Evolutionary conservation across 2,113 vertebrate species (phyloP).

Genomic region (Podocnemis expansa): DNA sequence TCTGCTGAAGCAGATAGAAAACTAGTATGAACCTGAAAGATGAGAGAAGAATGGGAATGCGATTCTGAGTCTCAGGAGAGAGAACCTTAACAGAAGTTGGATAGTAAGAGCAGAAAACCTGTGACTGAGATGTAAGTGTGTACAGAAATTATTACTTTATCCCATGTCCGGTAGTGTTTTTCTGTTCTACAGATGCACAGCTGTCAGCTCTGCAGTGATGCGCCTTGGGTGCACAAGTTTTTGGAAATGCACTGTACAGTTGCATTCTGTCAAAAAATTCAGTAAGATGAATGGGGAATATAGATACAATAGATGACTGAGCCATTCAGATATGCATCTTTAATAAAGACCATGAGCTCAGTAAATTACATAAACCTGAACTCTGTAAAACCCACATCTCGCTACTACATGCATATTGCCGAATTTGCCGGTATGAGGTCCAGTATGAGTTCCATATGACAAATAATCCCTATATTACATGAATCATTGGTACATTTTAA

Average conservation of each 20-base stretch:
- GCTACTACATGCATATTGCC: rapidly evolving
- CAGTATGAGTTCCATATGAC: rapidly evolving
- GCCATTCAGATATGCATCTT: background rate
- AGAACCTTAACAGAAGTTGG: background rate
- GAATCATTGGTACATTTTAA: background rate
- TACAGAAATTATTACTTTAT: background rate
- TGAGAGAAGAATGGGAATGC: background rate
- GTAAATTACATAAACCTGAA: background rate
- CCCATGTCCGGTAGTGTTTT: rapidly evolving
- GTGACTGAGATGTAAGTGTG: background rate
- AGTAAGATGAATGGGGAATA: background rate
- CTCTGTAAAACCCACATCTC: background rate
- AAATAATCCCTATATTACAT: background rate
- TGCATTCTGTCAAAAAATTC: background rate
- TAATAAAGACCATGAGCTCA: background rate
- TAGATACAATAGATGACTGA: background rate
- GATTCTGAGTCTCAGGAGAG: background rate
- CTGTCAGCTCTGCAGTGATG: background rate
- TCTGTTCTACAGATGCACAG: rapidly evolving
- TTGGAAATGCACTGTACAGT: background rate
- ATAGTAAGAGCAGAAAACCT: background rate
- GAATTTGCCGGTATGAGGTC: background rate
- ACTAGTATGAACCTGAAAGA: background rate
- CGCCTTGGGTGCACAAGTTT: background rate
- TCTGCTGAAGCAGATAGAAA: background rate